Evolutionary conservation across 2,797 vertebrate species (phyloP), one percentile per base, ranked within the genome.

Genomic region (Microctenopoma lineatum): DNA sequence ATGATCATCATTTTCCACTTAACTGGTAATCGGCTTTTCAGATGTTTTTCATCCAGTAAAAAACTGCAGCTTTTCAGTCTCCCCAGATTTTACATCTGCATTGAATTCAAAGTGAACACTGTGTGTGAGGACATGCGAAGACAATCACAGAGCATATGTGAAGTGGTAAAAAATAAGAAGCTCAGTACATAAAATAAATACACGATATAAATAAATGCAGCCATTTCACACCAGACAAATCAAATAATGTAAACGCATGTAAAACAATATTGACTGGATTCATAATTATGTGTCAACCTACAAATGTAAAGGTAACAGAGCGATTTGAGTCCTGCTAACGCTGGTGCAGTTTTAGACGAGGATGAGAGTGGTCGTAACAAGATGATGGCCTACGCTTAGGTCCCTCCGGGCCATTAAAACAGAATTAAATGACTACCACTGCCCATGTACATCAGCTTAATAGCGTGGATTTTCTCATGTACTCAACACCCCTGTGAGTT

Each of bases 1-100:
- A 92, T 91, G 87, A 91, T 91, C 64, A 81, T 92, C 59, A 93
- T 93, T 93, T 92, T 87, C 90, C 90, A 92, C 85, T 93, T 92
- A 90, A 80, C 72, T 85, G 74, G 77, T 89, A 91, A 92, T 87
- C 83, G 46, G 76, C 83, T 87, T 87, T 83, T 83, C 80, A 70
- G 81, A 87, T 82, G 78, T 77, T 79, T 76, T 83, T 82, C 73
- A 87, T 82, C 66, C 25, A 45, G 45, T 51, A 4, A 57, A 62
- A 74, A 76, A 36, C 25, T 42, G 46, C 18, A 51, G 39, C 61
- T 60, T 77, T 66, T 14, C 52, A 48, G 29, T 85, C 69, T 82
- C 69, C n/a, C 14, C 25, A 67, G 71, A 81, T 65, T 71, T 73
- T 1, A 10, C 47, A 60, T 66, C 59, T 42, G 59, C 47, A 27